phyloP scores from a whole-genome alignment of 2,888 invertebrate species.

The Oligia fasciuncula region DNA sequence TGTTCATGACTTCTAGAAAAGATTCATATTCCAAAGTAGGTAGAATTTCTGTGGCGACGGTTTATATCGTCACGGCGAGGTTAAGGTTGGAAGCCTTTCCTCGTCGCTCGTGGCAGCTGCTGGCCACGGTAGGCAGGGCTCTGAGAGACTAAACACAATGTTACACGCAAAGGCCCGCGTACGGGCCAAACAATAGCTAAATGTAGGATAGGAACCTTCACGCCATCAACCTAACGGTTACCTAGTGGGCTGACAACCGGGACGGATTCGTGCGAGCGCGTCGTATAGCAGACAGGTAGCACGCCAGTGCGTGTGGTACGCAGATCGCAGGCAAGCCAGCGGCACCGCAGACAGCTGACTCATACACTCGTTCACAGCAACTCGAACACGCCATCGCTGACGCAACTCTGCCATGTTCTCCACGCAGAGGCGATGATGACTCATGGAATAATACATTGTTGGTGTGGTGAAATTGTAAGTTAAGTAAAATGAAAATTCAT shows the following conservation, averaged over 20 bases:
- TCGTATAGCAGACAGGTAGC: slow-evolving; percentile 72
- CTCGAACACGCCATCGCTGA: slow-evolving; percentile 75
- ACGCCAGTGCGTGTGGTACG: slow-evolving; percentile 71
- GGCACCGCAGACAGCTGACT: slow-evolving; percentile 71
- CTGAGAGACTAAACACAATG: slow-evolving; percentile 84
- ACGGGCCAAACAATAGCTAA: slow-evolving; percentile 73
- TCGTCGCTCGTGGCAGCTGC: slow-evolving; percentile 63
- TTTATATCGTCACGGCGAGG: slow-evolving; percentile 54
- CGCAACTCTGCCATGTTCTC: slow-evolving; percentile 78
- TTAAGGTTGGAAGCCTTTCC: slow-evolving; percentile 56
- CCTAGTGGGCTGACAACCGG: slow-evolving; percentile 89
- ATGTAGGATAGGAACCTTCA: slow-evolving; percentile 77
- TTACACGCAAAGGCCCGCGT: slow-evolving; percentile 80
- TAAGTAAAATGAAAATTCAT: slow-evolving; percentile 77
- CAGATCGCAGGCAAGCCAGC: slow-evolving; percentile 66
- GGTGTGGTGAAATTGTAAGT: slow-evolving; percentile 84
- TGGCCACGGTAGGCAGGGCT: slow-evolving; percentile 67
- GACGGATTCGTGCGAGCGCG: slow-evolving; percentile 78
- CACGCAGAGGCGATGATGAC: slow-evolving; percentile 83
- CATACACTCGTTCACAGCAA: slow-evolving; percentile 74
- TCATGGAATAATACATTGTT: slow-evolving; percentile 89
- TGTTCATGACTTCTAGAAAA: slow-evolving; percentile 58
- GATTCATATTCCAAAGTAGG: slow-evolving; percentile 51
- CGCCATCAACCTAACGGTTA: slow-evolving; percentile 84
- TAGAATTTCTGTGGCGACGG: slow-evolving; percentile 54